Evolutionary conservation across 30 jellyfish, hydroid and myxozoan genomes (phyloP), one percentile per base, ranked within the genome.

Genomic region (Rhopilema esculentum): DNA sequence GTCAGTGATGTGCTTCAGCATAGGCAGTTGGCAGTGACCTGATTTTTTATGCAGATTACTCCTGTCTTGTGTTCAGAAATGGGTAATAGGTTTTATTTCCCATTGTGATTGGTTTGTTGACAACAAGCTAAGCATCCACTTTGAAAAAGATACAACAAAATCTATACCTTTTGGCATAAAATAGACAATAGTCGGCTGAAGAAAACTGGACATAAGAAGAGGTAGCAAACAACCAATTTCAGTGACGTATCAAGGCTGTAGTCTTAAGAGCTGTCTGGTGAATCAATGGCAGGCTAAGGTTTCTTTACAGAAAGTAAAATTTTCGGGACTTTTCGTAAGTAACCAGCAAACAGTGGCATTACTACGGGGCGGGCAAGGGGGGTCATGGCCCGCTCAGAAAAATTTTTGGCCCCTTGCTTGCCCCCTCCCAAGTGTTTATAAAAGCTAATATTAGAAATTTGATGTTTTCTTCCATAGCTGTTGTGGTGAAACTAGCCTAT

Each of bases 1-100:
- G 18, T 75, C 12, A n/a, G 30, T 75, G 30, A 29, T 8, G 28
- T 50, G 89, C 62, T 28, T 22, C 65, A 71, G 72, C 85, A 19
- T 26, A 64, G 26, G 82, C 68, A 80, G 90, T 62, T 80, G 90
- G 33, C 25, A 22, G 81, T 64, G 81, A 64, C n/a, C 22, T 78
- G 61, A n/a, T 57, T 24, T 32, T 80, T 22, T 80, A 80, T 80
- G 90, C 84, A 32, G 90, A 80, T 28, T 70, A 80, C 27, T 24
- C 85, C 49, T 80, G 80, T 15, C 71, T 63, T 8, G 1, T 22
- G 25, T 57, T 28, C 64, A 66, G 84, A 57, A 83, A 80, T 0
- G 26, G 16, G 8, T 0, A 24, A 48, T 4, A 4, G 0, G 21
- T 0, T 21, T 50, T 77, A 52, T 16, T 77, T 77, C 28, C 12